A percentile compares a stretch with the other conserved stretches of the same genome.
Evolutionary conservation across 2,888 invertebrate species (phyloP).

Genomic region (Ichneumon xanthorius): DNA sequence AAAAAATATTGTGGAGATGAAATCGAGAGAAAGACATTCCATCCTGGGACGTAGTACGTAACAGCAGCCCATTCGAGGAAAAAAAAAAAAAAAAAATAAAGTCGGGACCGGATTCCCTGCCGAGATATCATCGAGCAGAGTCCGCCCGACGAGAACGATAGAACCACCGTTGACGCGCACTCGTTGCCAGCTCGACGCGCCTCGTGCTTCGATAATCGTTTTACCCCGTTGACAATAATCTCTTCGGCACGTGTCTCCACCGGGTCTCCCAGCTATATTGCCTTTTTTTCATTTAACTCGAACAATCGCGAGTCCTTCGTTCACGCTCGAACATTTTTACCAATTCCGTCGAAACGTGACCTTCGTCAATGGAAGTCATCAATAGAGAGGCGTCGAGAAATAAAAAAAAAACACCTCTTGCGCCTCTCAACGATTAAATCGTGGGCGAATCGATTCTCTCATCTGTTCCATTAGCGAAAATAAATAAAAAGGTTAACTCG

Average conservation of each 20-base stretch:
- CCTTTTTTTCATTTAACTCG: conserved; percentile 17
- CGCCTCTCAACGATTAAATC: not conserved
- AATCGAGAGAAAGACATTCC: not conserved
- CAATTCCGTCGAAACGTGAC: not conserved
- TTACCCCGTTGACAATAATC: conserved; percentile 50
- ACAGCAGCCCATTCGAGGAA: not conserved
- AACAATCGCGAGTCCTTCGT: conserved; percentile 8
- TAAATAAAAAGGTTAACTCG: not conserved
- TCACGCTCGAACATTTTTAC: conserved; percentile 2
- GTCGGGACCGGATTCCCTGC: conserved; percentile 17
- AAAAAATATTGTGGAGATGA: not conserved
- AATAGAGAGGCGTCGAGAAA: not conserved
- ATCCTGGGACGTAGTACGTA: conserved; percentile 3
- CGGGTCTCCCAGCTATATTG: conserved; percentile 15
- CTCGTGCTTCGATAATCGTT: conserved; percentile 54
- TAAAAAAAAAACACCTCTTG: not conserved
- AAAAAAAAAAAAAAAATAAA: conserved; percentile 17
- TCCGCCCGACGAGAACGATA: conserved; percentile 20
- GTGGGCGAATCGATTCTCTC: not conserved
- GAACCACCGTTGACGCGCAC: conserved; percentile 15
- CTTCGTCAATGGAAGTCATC: not conserved
- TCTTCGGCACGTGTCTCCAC: conserved; percentile 51
- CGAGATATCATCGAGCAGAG: conserved; percentile 26
- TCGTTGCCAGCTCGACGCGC: conserved; percentile 30
- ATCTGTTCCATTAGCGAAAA: not conserved